Percentiles rank a stretch among this genome's conserved stretches.
Conservation (phyloP, 2,113 vertebrate species). For the Periophthalmus modestus region DNA sequence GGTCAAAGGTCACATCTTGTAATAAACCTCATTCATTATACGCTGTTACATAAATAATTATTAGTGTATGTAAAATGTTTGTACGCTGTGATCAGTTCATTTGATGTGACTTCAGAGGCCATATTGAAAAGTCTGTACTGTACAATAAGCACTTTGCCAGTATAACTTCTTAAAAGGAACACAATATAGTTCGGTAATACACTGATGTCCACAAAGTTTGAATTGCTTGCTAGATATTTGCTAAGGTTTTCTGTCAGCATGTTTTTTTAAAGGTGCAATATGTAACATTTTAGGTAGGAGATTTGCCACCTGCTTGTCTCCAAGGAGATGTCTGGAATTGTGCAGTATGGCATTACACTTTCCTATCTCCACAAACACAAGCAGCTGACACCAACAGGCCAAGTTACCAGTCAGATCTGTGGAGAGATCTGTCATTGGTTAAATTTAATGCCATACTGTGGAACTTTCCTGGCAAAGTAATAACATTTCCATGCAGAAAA, state of each 20-base stretch:
- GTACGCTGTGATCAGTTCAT: slow-evolving; percentile 37
- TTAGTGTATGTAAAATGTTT: slow-evolving; percentile 17
- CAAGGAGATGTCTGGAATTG: not conserved
- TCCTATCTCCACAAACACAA: too few species aligned
- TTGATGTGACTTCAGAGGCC: slow-evolving; percentile 55
- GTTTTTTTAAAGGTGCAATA: not conserved
- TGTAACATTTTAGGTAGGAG: not conserved
- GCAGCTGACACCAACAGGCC: too few species aligned
- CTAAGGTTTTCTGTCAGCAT: not conserved
- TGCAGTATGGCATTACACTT: not conserved
- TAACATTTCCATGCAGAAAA: not conserved
- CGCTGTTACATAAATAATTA: slow-evolving; percentile 34
- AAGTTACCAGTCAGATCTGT: too few species aligned
- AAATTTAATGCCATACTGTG: not conserved
- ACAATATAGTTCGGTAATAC: slow-evolving; percentile 22
- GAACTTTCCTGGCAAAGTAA: not conserved
- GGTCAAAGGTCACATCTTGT: slow-evolving; percentile 27
- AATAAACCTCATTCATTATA: slow-evolving; percentile 52
- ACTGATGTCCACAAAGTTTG: not conserved
- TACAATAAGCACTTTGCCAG: slow-evolving; percentile 72
- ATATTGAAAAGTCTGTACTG: slow-evolving; percentile 67
- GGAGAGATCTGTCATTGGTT: not conserved
- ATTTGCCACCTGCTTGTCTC: not conserved
- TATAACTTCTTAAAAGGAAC: slow-evolving; percentile 57
- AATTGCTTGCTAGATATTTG: not conserved